Conservation (phyloP, 2,888 invertebrate genomes). For the Drosophila multiciliata region DNA sequence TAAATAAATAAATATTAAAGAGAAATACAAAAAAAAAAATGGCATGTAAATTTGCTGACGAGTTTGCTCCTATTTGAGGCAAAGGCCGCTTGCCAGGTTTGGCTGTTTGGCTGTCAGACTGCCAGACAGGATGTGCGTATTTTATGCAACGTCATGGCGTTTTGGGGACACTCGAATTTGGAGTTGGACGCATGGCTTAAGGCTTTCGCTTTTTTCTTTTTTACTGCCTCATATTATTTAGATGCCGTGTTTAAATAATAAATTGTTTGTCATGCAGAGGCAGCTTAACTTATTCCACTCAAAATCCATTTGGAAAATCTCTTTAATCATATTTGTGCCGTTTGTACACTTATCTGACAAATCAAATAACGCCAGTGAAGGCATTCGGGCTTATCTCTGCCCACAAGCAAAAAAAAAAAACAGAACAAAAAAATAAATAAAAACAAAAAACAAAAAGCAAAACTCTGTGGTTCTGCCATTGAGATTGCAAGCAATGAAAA, state of each 20-base stretch:
- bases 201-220: conserved; percentile 16
- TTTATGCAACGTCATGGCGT: conserved; percentile 54
- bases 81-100: conserved; percentile 12
- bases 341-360: neutral
- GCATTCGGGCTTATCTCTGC: neutral
- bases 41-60: conserved; percentile 58
- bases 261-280: conserved; percentile 24
- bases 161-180: conserved; percentile 17
- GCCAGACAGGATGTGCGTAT: conserved; percentile 30
- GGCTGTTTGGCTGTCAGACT: conserved; percentile 2
- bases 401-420: neutral
- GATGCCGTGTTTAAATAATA: conserved; percentile 47
- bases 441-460: neutral
- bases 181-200: conserved; percentile 6
- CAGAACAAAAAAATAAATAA: neutral
- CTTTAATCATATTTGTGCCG: conserved; percentile 14
- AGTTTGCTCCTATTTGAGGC: conserved; percentile 36
- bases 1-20: conserved; percentile 63
- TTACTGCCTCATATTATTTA: conserved; percentile 24
- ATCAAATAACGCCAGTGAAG: neutral
- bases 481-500: conserved; percentile 4
- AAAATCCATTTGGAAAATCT: conserved; percentile 20
- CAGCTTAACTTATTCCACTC: conserved; percentile 12
- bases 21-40: conserved; percentile 56
- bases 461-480: conserved; percentile 5